Percentiles rank a stretch among this genome's conserved stretches.
These are phyloP conservation scores for Nannoperca australis DNA, from an alignment of 2,797 vertebrate species.

Conservation along the genomic window DNA sequence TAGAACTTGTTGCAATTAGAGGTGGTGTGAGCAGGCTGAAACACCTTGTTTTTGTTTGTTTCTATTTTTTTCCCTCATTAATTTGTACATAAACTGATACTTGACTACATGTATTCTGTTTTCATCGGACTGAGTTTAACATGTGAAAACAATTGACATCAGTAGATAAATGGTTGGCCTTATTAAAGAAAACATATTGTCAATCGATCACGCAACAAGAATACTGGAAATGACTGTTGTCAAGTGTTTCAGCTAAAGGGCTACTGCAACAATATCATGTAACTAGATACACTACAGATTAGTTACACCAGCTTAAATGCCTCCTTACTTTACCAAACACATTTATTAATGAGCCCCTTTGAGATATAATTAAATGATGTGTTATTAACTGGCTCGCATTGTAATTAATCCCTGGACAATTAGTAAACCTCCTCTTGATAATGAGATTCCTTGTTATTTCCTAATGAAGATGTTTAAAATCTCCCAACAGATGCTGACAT, in stretches of 20 bases:
- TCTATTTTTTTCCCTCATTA: no score
- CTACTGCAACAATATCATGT: neutral
- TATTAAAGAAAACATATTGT: neutral
- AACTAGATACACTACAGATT: conserved; percentile 13
- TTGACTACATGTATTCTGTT: neutral
- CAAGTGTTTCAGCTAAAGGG: neutral
- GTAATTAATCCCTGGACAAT: conserved; percentile 78
- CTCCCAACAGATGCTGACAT: conserved; percentile 25
- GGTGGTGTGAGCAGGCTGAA: no score
- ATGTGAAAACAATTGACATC: neutral
- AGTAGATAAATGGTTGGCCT: neutral
- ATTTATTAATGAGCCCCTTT: conserved; percentile 76
- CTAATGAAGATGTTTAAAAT: conserved; percentile 54
- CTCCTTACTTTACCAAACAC: conserved; percentile 57
- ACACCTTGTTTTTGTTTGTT: no score
- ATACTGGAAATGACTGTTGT: neutral
- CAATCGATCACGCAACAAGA: neutral
- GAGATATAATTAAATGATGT: conserved; percentile 64
- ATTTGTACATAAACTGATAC: neutral
- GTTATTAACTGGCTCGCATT: conserved; percentile 75
- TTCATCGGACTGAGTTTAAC: neutral
- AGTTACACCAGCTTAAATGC: conserved; percentile 59
- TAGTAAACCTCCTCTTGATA: conserved; percentile 35
- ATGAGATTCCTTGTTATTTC: conserved; percentile 51
- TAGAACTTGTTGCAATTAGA: no score